Evolutionary conservation across 2,797 vertebrate species (phyloP), one percentile per base, ranked within the genome.

Genomic region (Pygocentrus nattereri): DNA sequence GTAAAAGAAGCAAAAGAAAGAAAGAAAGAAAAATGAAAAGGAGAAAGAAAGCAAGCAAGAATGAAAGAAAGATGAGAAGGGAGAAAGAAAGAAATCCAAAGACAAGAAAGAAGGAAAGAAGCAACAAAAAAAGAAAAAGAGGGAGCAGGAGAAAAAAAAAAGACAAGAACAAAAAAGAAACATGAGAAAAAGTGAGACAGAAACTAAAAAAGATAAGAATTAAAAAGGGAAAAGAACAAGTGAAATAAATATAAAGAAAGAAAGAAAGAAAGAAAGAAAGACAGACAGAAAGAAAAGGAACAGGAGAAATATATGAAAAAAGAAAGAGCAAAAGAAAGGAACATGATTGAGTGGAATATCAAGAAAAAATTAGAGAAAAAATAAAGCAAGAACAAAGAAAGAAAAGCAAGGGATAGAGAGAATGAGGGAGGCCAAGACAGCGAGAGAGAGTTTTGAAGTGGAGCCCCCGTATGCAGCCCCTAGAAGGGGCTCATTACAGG

Each of bases 401-500:
- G 31, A 19, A 75, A 18, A 69, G 19, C 23, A 3, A 38, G 52
- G 61, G 76, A 65, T 16, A 34, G 25, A 68, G 62, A 16, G 52
- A 65, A 49, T 1, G 25, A 18, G 21, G 13, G 10, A 47, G 23
- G 64, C 47, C 58, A 15, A 61, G 56, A 75, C 47, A 62, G 21
- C 1, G 27, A 50, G 34, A 61, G 62, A 27, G 58, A 25, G 41
- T 27, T 52, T 2, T 64, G 64, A 78, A 82, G 64, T 76, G 49
- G 65, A 84, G 71, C 75, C 78, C 78, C 80, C 52, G 79, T 79
- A 75, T 80, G 25, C 75, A 83, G 75, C 52, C 72, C 69, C 76
- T 44, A 62, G 79, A 75, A 83, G 79, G 85, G 76, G 76, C 70
- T 85, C 75, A 78, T 84, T 85, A 72, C 82, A 87, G 72, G 64